These are phyloP conservation scores for Heliconius hermathena DNA, from an alignment of 1,140 invertebrate species.

Conservation along the genomic window DNA sequence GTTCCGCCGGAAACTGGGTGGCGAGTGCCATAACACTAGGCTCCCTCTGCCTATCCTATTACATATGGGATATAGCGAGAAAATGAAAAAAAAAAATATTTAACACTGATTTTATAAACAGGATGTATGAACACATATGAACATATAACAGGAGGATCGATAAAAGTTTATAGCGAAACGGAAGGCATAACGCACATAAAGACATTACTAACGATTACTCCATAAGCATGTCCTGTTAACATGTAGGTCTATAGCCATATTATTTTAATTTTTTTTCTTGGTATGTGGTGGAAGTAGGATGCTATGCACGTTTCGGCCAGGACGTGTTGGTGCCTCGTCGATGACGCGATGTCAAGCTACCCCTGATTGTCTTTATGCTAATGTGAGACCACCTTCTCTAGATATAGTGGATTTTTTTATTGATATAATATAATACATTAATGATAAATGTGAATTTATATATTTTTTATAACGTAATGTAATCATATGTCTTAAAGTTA, in stretches of 20 bases:
- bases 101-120: background rate
- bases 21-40: too few relatives aligned
- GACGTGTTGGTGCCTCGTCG: conserved; percentile 62
- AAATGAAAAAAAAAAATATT: background rate
- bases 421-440: background rate
- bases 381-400: conserved; percentile 58
- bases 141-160: background rate
- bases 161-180: background rate
- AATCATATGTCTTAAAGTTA: too few relatives aligned
- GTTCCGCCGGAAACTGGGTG: too few relatives aligned
- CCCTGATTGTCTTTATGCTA: conserved; percentile 68
- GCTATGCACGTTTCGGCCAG: conserved; percentile 58
- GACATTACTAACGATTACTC: conserved; percentile 7
- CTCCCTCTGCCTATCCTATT: too few relatives aligned
- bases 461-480: too few relatives aligned
- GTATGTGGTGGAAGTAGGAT: conserved; percentile 37
- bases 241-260: conserved; percentile 16
- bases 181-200: conserved; percentile 2
- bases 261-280: conserved; percentile 35
- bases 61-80: too few relatives aligned
- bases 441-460: too few relatives aligned
- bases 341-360: conserved; percentile 62
- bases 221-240: conserved; percentile 20
- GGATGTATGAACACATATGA: background rate
- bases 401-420: conserved; percentile 57